A percentile compares a stretch with the other conserved stretches of the same genome.
These are phyloP conservation scores for Drosophila persimilis DNA, from an alignment of 1,140 invertebrate genomes.

Conservation along the genomic window DNA sequence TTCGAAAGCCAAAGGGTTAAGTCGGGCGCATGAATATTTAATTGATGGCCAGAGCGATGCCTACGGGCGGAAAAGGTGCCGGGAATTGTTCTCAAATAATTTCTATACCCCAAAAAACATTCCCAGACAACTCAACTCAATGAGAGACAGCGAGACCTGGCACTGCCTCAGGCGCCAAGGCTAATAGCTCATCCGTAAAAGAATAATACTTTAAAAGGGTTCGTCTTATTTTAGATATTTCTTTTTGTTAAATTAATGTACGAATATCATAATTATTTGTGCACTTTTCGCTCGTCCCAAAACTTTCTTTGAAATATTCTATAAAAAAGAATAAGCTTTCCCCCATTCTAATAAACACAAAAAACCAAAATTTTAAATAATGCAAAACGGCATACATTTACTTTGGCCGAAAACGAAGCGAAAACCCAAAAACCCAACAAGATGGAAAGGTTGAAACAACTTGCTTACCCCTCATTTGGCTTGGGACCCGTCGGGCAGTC, in stretches of 20 bases:
- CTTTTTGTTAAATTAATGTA: slow-evolving; percentile 35
- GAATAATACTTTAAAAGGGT: slow-evolving; percentile 12
- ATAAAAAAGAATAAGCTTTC: not conserved
- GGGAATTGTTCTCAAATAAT: slow-evolving; percentile 19
- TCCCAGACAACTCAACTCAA: slow-evolving; percentile 24
- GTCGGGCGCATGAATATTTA: slow-evolving; percentile 46
- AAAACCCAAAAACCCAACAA: not conserved
- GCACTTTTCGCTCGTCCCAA: slow-evolving; percentile 15
- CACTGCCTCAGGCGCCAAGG: too few relatives aligned
- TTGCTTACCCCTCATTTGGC: slow-evolving; percentile 40
- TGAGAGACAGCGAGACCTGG: not conserved
- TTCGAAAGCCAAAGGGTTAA: slow-evolving; percentile 31
- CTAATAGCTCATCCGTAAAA: too few relatives aligned
- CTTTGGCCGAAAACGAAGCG: not conserved
- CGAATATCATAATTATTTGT: slow-evolving; percentile 30
- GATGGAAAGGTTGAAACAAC: slow-evolving; percentile 47
- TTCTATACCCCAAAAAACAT: slow-evolving; percentile 10
- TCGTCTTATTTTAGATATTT: not conserved
- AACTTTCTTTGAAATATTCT: slow-evolving; percentile 5
- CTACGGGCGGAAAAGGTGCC: slow-evolving; percentile 28
- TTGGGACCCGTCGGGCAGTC: slow-evolving; percentile 35
- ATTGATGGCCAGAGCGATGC: slow-evolving; percentile 19
- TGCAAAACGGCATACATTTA: slow-evolving; percentile 38
- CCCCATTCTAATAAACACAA: not conserved
- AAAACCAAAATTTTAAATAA: slow-evolving; percentile 37